Evolutionary conservation across 2,797 vertebrate species (phyloP), one percentile per base, ranked within the genome.

Genomic region (Zalophus californianus): DNA sequence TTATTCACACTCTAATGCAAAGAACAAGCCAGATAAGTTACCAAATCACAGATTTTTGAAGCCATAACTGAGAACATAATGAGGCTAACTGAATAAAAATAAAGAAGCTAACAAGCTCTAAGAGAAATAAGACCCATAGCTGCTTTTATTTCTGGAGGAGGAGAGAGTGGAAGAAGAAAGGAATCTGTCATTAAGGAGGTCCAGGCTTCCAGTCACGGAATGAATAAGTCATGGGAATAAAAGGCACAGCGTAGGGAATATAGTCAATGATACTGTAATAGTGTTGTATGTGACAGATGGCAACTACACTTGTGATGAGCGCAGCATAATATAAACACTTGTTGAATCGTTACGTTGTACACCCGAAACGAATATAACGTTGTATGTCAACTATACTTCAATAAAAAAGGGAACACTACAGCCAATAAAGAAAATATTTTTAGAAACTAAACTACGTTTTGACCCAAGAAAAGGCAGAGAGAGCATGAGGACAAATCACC

Each of bases 11-110:
- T 50, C 23, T 73, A 83, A 82, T 27, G 38, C 18, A 78, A 77
- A 96, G 73, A 96, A 91, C 10, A 93, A 93, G 60, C 20, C 50
- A 62, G 23, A 14, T 18, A 68, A 21, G 27, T 75, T 60, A 91
- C 29, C 21, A 56, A 86, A 82, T 86, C 70, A 62, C 11, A 82
- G 62, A 50, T 35, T 56, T 92, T 48, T 44, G 13, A 86, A 73
- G 62, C 15, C 5, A 0, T 35, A 83, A 62, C 58, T 75, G 60
- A 93, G 56, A 85, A 92, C 32, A 73, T 72, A 84, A 94, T 35
- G 72, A 93, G 50, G 29, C 44, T 62, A 50, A 29, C 32, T 38
- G 52, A 58, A 88, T 15, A 32, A 70, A 70, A 56, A 64, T 48
- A n/a, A 1, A 82, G 79, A 78, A 77, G 9, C 1, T 6, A 32